These are phyloP conservation scores for Epinotia ramella DNA, from an alignment of 2,888 invertebrate species.

Conservation along the genomic window DNA sequence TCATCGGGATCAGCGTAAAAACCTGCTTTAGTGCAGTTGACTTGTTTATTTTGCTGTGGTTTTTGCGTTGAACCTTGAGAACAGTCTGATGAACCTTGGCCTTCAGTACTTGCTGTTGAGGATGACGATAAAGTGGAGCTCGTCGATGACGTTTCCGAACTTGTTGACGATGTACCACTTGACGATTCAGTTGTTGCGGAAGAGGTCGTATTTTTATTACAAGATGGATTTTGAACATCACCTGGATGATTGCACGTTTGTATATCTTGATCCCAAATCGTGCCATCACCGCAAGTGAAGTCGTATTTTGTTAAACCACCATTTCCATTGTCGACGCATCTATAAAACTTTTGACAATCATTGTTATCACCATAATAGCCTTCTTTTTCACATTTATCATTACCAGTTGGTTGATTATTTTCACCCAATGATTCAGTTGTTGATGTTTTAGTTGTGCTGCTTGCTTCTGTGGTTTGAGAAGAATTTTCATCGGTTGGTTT, in stretches of 20 bases:
- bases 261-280: conserved; percentile 88
- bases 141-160: conserved; percentile 42
- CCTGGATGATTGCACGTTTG: conserved; percentile 76
- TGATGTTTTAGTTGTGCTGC: conserved; percentile 33
- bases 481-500: conserved; percentile 6
- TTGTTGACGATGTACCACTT: conserved; percentile 48
- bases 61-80: conserved; percentile 62
- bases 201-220: conserved; percentile 55
- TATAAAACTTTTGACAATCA: conserved; percentile 88
- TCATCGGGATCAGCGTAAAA: conserved; percentile 86
- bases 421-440: conserved; percentile 31
- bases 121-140: conserved; percentile 46
- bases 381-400: conserved; percentile 68
- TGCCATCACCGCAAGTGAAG: conserved; percentile 85
- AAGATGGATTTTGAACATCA: conserved; percentile 72
- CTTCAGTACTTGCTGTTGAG: conserved; percentile 51
- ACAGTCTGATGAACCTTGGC: conserved; percentile 58
- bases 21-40: conserved; percentile 85
- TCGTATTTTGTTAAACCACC: conserved; percentile 75
- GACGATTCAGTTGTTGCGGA: conserved; percentile 50
- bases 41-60: conserved; percentile 58
- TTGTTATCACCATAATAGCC: conserved; percentile 87
- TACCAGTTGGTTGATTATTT: conserved; percentile 29
- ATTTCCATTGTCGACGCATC: conserved; percentile 82
- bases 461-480: conserved; percentile 29